phyloP scores from a whole-genome alignment of 2,888 invertebrate genomes.

The Auanema sp. region DNA sequence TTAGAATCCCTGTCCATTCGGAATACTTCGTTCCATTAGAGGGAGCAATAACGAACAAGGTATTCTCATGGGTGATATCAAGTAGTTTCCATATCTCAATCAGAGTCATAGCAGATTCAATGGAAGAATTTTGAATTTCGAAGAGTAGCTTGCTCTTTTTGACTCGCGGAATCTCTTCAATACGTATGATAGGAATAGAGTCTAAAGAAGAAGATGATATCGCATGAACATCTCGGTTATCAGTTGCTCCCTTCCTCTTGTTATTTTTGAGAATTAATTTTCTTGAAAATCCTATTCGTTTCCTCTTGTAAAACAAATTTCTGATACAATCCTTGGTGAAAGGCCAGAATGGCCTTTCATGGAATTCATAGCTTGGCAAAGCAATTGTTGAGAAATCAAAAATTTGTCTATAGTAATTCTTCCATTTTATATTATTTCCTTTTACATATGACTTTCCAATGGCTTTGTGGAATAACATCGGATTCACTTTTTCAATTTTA shows the following conservation, averaged over 20 bases:
- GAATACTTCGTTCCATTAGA: constrained; percentile 26
- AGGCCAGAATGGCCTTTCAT: constrained; percentile 6
- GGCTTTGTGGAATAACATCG: background rate
- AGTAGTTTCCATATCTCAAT: constrained; percentile 10
- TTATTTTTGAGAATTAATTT: too few species aligned
- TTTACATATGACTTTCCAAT: constrained; percentile 3
- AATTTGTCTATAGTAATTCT: constrained; percentile 6
- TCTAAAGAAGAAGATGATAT: too few species aligned
- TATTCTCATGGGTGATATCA: background rate
- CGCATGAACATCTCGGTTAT: too few species aligned
- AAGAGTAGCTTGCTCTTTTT: too few species aligned
- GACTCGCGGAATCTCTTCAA: too few species aligned
- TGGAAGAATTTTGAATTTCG: background rate
- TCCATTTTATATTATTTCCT: constrained; percentile 14
- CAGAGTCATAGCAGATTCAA: background rate
- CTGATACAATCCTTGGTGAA: background rate
- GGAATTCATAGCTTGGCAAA: background rate
- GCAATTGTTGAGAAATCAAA: constrained; percentile 1
- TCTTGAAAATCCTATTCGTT: too few species aligned
- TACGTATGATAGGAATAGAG: too few species aligned
- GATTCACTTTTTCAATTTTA: background rate
- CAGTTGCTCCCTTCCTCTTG: too few species aligned
- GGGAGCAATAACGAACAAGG: constrained; percentile 21
- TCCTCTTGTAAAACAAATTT: too few species aligned
- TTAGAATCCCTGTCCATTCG: constrained; percentile 39